Evolutionary conservation across 37 sponge, comb jelly and placozoan species (phyloP), one percentile per base, ranked within the genome.

Genomic region (Halichondria panicea): DNA sequence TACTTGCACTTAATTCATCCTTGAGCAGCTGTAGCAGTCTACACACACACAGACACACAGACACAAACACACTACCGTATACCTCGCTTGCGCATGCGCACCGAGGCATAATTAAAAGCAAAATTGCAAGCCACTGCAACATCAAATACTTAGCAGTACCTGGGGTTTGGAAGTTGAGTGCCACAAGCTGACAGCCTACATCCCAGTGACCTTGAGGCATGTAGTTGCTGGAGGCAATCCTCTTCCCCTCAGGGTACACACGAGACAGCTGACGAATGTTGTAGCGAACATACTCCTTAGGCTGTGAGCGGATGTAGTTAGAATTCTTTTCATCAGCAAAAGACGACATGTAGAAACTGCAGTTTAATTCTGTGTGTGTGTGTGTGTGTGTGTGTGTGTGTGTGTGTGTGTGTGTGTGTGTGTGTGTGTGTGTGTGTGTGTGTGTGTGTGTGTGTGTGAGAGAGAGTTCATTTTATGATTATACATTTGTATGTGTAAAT

Each of bases 171-270:
- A 69, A 96, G 85, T 96, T 96, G 37, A 96, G 85, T 39, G 97
- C 93, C 30, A 96, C 97, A 88, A 96, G 76, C 60, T 96, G 97
- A 63, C 88, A 89, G 30, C 97, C 97, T 31, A 80, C 89, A 80
- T 90, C 90, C 97, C 97, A 96, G 66, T 77, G 93, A 1, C 89
- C 78, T 91, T 94, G 70, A 15, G 97, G 97, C 76, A 85, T 79
- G 67, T 87, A 96, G 78, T 96, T 96, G 55, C 82, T 78, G 78
- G 97, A 96, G 63, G 76, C 74, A 30, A 96, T 73, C 24, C 97
- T 75, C 2, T 67, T 43, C 3, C 93, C 93, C 55, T 78, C 55
- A 15, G 97, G 97, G 63, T 96, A 96, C 0, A 96, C 76, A 42
- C 97, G 67, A 48, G 88, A 84, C 70, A 69, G 60, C 66, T 96